These are phyloP conservation scores for Cavia porcellus DNA, from an alignment of 2,113 vertebrate species.

Conservation along the genomic window DNA sequence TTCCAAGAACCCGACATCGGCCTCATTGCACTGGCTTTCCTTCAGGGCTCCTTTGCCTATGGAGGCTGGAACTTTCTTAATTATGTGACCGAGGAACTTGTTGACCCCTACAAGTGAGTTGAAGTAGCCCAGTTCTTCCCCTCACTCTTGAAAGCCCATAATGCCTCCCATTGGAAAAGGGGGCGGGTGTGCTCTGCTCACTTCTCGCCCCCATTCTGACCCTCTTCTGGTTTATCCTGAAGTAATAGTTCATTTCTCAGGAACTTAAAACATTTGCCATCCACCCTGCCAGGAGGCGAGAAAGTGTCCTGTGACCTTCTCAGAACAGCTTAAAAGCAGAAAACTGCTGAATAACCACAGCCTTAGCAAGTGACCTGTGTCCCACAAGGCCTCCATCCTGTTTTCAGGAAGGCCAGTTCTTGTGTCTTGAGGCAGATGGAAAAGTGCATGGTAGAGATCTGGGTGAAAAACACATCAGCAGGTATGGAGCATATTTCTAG, in stretches of 20 bases:
- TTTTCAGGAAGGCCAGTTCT: neutral
- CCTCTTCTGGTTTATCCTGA: neutral
- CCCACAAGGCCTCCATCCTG: neutral
- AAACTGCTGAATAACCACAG: neutral
- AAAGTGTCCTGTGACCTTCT: neutral
- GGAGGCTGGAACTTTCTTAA: constrained; percentile 98
- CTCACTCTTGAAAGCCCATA: neutral
- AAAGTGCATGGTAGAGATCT: constrained; percentile 3
- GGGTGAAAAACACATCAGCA: neutral
- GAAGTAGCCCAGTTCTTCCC: neutral
- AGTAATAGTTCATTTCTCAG: constrained; percentile 5
- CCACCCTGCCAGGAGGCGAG: neutral
- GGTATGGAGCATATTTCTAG: neutral
- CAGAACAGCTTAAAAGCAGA: constrained; percentile 18
- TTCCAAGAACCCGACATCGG: constrained; percentile 94
- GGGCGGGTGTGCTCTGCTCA: neutral
- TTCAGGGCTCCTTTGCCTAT: constrained; percentile 96
- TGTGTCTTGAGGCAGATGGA: neutral
- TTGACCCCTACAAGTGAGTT: constrained; percentile 94
- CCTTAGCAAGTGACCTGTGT: neutral
- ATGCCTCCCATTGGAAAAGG: neutral
- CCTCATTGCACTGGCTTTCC: constrained; percentile 93
- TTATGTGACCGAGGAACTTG: constrained; percentile 96
- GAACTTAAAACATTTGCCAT: constrained; percentile 27
- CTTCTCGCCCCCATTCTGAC: neutral